Evolutionary conservation across 2,888 invertebrate species (phyloP).

Genomic region (Lithophane ornitopus): DNA sequence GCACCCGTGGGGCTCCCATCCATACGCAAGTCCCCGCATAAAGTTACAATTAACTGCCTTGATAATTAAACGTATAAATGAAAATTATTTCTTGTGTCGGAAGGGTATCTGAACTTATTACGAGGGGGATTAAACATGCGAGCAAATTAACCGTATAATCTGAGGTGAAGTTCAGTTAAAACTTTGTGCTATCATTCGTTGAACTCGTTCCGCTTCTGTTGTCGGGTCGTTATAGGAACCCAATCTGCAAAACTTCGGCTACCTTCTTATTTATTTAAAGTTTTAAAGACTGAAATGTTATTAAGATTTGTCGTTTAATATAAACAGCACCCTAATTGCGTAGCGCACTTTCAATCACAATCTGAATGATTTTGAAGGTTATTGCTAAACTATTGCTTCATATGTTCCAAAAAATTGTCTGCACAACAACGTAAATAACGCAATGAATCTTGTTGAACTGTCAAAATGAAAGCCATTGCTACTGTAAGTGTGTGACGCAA

Average conservation of each 20-base stretch:
- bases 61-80: constrained; percentile 60
- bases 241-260: constrained; percentile 55
- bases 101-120: constrained; percentile 63
- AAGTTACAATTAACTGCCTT: constrained; percentile 55
- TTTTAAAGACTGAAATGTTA: background rate
- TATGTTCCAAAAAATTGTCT: no score
- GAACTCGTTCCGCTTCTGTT: constrained; percentile 58
- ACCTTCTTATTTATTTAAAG: constrained; percentile 17
- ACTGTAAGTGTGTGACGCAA: no score
- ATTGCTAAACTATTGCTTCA: no score
- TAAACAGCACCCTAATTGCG: background rate
- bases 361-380: no score
- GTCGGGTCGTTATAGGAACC: constrained; percentile 56
- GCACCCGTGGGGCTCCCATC: constrained; percentile 42
- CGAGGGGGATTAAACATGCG: constrained; percentile 67
- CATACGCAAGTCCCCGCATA: constrained; percentile 20
- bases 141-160: constrained; percentile 74
- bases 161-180: constrained; percentile 71
- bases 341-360: no score
- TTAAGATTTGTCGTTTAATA: background rate
- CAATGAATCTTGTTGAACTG: no score
- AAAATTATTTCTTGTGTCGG: constrained; percentile 56
- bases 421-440: no score
- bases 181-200: constrained; percentile 70
- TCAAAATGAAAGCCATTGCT: no score